These are phyloP conservation scores for Brachionus koreanus DNA, from an alignment of 1,140 invertebrate genomes.

Conservation along the genomic window DNA sequence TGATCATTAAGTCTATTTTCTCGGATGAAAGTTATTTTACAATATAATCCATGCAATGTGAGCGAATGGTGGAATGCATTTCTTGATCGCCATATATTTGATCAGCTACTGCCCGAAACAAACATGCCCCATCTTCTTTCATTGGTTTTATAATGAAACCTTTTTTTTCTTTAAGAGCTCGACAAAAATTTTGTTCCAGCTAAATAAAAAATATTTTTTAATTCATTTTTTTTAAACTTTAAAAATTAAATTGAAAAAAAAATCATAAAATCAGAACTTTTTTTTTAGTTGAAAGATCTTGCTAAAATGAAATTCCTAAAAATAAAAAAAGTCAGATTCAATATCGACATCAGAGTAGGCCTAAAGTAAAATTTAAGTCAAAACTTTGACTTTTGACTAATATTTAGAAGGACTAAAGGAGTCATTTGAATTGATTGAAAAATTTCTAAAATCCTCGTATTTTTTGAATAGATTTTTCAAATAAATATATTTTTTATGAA, in stretches of 20 bases:
- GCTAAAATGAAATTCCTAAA: no score
- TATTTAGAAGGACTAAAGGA: no score
- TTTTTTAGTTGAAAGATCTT: no score
- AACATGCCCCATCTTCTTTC: slow-evolving; percentile 84
- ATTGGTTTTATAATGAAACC: slow-evolving; percentile 81
- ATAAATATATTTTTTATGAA: no score
- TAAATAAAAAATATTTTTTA: slow-evolving; percentile 47
- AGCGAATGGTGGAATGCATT: slow-evolving; percentile 77
- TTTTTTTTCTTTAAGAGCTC: slow-evolving; percentile 57
- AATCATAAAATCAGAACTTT: not conserved
- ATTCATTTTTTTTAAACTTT: not conserved
- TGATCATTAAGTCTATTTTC: not conserved
- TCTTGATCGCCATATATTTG: slow-evolving; percentile 90
- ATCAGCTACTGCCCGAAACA: slow-evolving; percentile 85
- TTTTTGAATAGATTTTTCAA: no score
- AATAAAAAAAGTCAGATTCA: no score
- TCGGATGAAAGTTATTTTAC: slow-evolving; percentile 61
- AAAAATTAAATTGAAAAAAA: not conserved
- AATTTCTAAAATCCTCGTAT: no score
- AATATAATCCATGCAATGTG: slow-evolving; percentile 88
- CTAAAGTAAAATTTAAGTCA: no score
- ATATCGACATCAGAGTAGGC: no score
- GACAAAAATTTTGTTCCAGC: slow-evolving; percentile 59
- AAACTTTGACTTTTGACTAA: no score
- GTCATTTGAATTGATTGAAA: no score